These are phyloP conservation scores for Antedon mediterranea DNA, from an alignment of 53 echinoderm and acorn worm species.

Conservation along the genomic window DNA sequence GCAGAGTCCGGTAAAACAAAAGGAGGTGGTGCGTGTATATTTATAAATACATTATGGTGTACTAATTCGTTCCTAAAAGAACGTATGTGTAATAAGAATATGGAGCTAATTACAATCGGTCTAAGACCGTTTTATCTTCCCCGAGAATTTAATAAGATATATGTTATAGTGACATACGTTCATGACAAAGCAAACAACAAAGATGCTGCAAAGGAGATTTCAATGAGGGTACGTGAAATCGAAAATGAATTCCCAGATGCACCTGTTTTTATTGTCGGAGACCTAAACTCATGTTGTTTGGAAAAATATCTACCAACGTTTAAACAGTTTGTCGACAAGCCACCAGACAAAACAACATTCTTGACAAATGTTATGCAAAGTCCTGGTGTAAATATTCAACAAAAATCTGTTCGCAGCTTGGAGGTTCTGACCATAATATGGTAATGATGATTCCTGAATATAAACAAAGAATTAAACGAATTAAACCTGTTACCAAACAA, in stretches of 20 bases:
- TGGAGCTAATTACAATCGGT: too few relatives aligned
- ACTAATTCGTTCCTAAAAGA: not conserved
- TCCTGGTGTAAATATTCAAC: too few relatives aligned
- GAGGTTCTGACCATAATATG: not conserved
- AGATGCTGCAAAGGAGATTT: not conserved
- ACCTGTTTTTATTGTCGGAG: conserved; percentile 18
- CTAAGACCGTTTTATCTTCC: too few relatives aligned
- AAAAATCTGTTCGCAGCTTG: not conserved
- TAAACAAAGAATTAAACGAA: not conserved
- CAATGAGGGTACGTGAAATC: conserved; percentile 2
- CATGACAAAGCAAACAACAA: too few relatives aligned
- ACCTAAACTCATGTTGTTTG: conserved; percentile 13
- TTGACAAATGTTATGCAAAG: conserved; percentile 16
- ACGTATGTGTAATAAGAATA: too few relatives aligned
- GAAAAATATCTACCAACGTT: conserved; percentile 4
- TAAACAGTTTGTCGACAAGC: conserved; percentile 17
- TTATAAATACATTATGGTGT: not conserved
- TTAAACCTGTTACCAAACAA: not conserved
- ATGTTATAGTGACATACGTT: too few relatives aligned
- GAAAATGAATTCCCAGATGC: conserved; percentile 11
- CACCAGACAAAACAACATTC: conserved; percentile 10
- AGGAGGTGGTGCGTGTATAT: not conserved
- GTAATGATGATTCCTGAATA: not conserved
- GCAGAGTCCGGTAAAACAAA: conserved; percentile 27
- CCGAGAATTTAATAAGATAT: too few relatives aligned